Evolutionary conservation across 1,140 invertebrate genomes (phyloP).

Genomic region (Microplitis demolitor): DNA sequence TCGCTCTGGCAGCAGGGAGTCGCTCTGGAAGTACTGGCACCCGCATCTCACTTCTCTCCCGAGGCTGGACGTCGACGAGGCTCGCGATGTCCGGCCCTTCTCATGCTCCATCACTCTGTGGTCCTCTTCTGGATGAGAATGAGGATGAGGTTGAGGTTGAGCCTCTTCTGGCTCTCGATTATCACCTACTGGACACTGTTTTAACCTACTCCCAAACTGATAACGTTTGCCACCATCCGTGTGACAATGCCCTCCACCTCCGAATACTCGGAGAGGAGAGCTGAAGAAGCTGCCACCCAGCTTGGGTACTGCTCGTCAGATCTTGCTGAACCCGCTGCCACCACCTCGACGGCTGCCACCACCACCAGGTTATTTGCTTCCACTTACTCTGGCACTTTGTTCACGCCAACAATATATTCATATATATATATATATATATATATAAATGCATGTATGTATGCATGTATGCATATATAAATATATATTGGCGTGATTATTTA

Average conservation of each 20-base stretch:
- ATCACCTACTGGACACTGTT: background rate
- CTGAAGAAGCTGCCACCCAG: conserved; percentile 13
- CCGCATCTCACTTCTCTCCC: conserved; percentile 77
- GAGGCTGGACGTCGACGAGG: conserved; percentile 68
- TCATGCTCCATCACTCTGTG: conserved; percentile 40
- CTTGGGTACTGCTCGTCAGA: background rate
- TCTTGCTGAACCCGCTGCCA: background rate
- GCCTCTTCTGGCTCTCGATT: background rate
- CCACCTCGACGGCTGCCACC: background rate
- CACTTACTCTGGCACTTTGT: conserved; percentile 24
- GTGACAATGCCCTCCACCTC: conserved; percentile 17
- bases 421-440: no score
- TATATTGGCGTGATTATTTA: conserved; percentile 38
- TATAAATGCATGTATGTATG: no score
- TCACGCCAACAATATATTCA: conserved; percentile 28
- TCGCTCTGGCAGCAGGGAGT: conserved; percentile 76
- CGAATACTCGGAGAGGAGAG: conserved; percentile 20
- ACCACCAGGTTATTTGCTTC: background rate
- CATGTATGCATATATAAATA: no score
- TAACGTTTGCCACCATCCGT: background rate
- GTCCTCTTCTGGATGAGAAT: background rate
- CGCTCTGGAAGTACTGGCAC: conserved; percentile 82
- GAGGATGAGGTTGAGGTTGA: no score
- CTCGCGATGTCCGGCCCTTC: conserved; percentile 56
- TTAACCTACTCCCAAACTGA: background rate